A percentile compares a stretch with the other conserved stretches of the same genome.
These are phyloP conservation scores for Tetranychus truncatus DNA, from an alignment of 2,888 invertebrate genomes.

Conservation along the genomic window DNA sequence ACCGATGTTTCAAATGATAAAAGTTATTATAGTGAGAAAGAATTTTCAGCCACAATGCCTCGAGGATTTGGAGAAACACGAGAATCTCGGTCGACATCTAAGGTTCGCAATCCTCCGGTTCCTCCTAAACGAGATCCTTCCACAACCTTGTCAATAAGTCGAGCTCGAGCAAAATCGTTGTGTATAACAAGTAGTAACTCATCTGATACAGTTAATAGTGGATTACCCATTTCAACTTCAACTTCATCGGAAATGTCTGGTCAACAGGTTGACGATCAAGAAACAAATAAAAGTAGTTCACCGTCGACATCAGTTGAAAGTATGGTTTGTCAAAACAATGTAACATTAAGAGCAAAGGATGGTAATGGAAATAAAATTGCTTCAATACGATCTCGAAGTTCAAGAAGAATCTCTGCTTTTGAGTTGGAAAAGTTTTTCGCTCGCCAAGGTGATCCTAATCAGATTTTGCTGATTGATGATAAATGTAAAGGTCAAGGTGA, in stretches of 20 bases:
- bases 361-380: constrained; percentile 47
- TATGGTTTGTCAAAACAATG: background rate
- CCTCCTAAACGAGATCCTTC: constrained; percentile 85
- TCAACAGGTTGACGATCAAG: constrained; percentile 26
- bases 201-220: background rate
- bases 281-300: constrained; percentile 24
- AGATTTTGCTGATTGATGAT: background rate
- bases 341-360: background rate
- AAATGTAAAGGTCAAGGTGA: background rate
- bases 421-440: constrained; percentile 84
- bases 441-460: constrained; percentile 47
- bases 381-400: constrained; percentile 68
- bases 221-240: background rate
- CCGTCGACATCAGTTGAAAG: constrained; percentile 18
- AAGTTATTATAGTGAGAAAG: background rate
- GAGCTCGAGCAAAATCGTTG: constrained; percentile 77
- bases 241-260: background rate
- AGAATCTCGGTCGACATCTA: background rate
- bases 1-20: background rate
- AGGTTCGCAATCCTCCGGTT: constrained; percentile 41
- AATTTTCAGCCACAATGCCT: constrained; percentile 5
- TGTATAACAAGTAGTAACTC: constrained; percentile 3
- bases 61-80: background rate
- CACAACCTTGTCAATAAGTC: constrained; percentile 77
- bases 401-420: constrained; percentile 63